Evolutionary conservation across 64 coral and sea anemone genomes (phyloP), one percentile per base, ranked within the genome.

Genomic region (Stichodactyla mertensii): DNA sequence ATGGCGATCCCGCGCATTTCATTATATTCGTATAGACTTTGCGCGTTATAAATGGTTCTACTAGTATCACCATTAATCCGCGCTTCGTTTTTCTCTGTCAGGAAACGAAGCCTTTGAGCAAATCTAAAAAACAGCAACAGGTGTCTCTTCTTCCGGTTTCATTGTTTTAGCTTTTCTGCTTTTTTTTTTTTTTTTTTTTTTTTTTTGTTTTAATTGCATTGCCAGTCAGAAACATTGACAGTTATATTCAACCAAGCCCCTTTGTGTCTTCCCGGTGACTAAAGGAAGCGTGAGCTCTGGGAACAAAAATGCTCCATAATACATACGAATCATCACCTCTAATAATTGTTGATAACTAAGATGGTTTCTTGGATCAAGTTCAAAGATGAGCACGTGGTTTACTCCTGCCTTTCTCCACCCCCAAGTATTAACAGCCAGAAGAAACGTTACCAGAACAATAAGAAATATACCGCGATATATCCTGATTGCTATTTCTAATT

Each of bases 371-470:
- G 96, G 96, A 53, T 98, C 93, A 11, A 98, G 87, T 82, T 98
- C 96, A 87, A 98, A 98, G 86, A 98, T 98, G 8, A 98, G 87
- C 51, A 98, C 96, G 67, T 98, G 96, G 87, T 98, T 98, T 10
- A 98, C 96, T 18, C 96, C 96, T 10, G 93, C 91, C 66, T 94
- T 89, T 19, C 96, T 88, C 96, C 96, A 98, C 18, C 96, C 92
- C 77, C 86, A 98, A 23, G 96, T 98, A 57, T 98, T 98, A 15
- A 98, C 18, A 58, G 96, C 96, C 54, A 98, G 59, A 6, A 98
- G 84, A 83, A 98, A 98, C 0, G 93, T 98, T 20, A 94, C 90
- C 5, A 98, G 74, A 19, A 90, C 93, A 55, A 98, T 85, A 52
- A 98, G 88, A 85, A 98, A 98, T n/a, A 95, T 83, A 4, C 96